These are phyloP conservation scores for Myotis lucifugus DNA, from an alignment of 2,113 vertebrate species.

Conservation along the genomic window DNA sequence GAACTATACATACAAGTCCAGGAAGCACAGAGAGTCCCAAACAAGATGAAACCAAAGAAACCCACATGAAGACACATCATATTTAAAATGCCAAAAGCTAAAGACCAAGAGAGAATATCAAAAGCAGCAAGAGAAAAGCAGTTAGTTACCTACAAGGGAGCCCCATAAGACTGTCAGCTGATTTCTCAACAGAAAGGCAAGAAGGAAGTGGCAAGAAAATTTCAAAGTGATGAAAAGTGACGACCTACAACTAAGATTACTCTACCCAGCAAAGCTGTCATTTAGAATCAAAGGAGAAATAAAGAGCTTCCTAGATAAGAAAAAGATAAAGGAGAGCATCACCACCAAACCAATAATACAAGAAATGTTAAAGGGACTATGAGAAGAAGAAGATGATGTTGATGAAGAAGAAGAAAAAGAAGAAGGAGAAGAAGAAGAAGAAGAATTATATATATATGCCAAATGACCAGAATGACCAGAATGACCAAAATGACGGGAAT, in stretches of 20 bases:
- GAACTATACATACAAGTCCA: neutral
- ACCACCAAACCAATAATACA: neutral
- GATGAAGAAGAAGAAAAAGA: neutral
- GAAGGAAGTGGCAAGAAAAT: neutral
- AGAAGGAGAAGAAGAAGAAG: too few species aligned
- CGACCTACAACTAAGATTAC: neutral
- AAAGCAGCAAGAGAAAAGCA: neutral
- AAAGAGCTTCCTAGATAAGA: neutral
- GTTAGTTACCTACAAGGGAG: neutral
- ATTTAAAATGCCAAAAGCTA: neutral
- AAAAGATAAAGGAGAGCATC: neutral
- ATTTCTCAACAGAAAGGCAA: neutral
- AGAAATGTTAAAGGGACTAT: neutral
- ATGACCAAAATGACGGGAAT: too few species aligned
- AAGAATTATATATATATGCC: too few species aligned
- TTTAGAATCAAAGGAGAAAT: neutral
- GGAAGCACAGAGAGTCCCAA: neutral
- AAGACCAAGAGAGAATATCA: neutral
- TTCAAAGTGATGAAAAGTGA: neutral
- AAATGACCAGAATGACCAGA: too few species aligned
- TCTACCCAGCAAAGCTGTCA: neutral
- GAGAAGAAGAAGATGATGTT: neutral
- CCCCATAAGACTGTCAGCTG: neutral
- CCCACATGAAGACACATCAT: neutral
- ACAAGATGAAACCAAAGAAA: neutral